phyloP scores from a whole-genome alignment of 2,797 vertebrate species.

The Odontamblyopus rebecca region DNA sequence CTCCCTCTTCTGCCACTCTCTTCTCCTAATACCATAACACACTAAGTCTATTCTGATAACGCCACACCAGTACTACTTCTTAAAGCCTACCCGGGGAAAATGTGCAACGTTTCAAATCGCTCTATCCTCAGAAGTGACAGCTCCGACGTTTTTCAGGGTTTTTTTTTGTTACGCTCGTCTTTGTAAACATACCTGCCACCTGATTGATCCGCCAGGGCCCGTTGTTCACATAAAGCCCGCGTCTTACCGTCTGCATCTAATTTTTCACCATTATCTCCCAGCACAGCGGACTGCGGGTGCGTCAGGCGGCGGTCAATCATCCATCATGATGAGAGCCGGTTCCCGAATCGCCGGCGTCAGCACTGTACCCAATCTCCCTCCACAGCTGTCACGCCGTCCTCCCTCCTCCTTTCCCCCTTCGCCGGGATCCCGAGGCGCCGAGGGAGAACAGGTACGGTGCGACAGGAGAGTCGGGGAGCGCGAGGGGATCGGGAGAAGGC shows the following conservation, averaged over 20 bases:
- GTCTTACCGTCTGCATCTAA: constrained; percentile 34
- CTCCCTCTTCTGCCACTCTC: constrained; percentile 9
- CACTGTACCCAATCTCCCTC: constrained; percentile 48
- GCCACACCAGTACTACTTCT: constrained; percentile 8
- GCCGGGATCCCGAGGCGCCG: constrained; percentile 20
- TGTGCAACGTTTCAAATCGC: constrained; percentile 22
- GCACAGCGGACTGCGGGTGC: constrained; percentile 42
- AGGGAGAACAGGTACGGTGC: constrained; percentile 14
- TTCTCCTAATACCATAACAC: constrained; percentile 18
- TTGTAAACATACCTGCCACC: constrained; percentile 16
- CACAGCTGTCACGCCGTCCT: constrained; percentile 50
- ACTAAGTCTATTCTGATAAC: constrained; percentile 18
- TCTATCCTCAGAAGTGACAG: constrained; percentile 27
- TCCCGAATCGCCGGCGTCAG: constrained; percentile 52
- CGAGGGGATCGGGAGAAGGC: constrained; percentile 24
- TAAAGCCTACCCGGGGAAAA: constrained; percentile 25
- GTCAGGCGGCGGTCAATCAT: constrained; percentile 57
- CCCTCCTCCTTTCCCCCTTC: constrained; percentile 6
- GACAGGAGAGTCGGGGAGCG: neutral
- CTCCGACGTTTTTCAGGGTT: constrained; percentile 4
- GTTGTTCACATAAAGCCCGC: constrained; percentile 28
- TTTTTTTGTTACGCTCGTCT: neutral
- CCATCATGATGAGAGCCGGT: constrained; percentile 29
- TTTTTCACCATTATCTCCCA: constrained; percentile 51
- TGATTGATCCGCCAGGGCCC: constrained; percentile 14